Conservation (phyloP, 2,113 vertebrate species). For the Larimichthys crocea region DNA sequence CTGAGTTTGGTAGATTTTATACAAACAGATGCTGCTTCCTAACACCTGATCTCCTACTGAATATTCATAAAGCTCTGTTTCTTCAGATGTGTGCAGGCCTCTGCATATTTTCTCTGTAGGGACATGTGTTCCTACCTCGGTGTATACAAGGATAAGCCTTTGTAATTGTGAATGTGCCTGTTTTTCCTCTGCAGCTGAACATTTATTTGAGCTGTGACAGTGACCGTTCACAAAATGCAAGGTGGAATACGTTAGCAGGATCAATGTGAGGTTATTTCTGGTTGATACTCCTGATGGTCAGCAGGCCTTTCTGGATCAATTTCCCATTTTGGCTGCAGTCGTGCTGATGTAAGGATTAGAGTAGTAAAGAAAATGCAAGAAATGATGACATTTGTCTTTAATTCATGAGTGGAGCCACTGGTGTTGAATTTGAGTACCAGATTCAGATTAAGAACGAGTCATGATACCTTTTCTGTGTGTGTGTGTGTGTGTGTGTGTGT, state of each 20-base stretch:
- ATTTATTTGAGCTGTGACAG: background rate
- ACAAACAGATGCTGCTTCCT: background rate
- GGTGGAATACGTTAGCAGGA: slow-evolving; percentile 36
- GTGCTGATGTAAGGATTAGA: background rate
- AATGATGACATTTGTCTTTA: slow-evolving; percentile 40
- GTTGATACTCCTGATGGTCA: slow-evolving; percentile 15
- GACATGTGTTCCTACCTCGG: background rate
- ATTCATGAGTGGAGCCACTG: slow-evolving; percentile 48
- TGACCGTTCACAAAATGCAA: background rate
- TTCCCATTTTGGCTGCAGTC: slow-evolving; percentile 9
- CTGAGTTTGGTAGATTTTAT: background rate
- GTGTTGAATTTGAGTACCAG: slow-evolving; percentile 63
- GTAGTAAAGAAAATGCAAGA: background rate
- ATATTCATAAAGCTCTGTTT: slow-evolving; percentile 18
- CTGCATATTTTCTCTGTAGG: background rate
- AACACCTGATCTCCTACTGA: slow-evolving; percentile 1
- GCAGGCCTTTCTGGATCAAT: slow-evolving; percentile 28
- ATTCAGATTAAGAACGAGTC: slow-evolving; percentile 39
- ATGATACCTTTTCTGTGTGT: slow-evolving; percentile 39
- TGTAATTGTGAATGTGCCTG: slow-evolving; percentile 11
- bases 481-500: slow-evolving; percentile 14
- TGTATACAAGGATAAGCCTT: background rate
- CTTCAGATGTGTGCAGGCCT: background rate
- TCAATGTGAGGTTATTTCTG: slow-evolving; percentile 43
- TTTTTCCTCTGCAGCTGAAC: background rate